Evolutionary conservation across 1,140 invertebrate genomes (phyloP), one percentile per base, ranked within the genome.

Genomic region (Wiebesia pumilae): DNA sequence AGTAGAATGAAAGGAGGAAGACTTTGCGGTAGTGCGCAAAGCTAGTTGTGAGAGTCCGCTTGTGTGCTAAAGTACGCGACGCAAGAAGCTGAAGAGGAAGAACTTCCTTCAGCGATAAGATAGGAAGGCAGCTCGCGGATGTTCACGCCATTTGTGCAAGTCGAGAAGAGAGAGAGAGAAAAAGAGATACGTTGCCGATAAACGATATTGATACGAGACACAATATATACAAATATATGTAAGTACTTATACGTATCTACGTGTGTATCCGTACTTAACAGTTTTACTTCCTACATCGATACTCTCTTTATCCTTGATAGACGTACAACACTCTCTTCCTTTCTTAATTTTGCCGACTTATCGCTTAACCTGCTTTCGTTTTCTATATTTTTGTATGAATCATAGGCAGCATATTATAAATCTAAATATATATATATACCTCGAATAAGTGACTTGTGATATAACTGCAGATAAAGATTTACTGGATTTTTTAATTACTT

Each of bases 121-220:
- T 89, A 90, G 88, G 85, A 89, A 89, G 85, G 79, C 86, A 87
- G 77, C 84, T 88, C 88, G 83, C 90, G 90, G 90, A 91, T 91
- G 90, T 91, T 90, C 88, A 89, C 91, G 89, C 90, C 91, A 91
- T 91, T 91, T 91, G 90, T 90, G 88, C 89, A 75, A 80, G 67
- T 73, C 30, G 40, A 47, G 14, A 47, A 47, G 43, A 47, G 43
- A 47, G 14, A 35, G n/a, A 84, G 87, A 86, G 85, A 89, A 88
- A 88, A 88, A 67, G 35, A 67, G 24, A 81, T 73, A 83, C 40
- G 90, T 89, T 83, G 78, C 71, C 89, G 90, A 91, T 89, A 89
- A 81, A 90, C 88, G 89, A 90, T 90, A 90, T 88, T 69, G 85
- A 87, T 83, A 78, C 21, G 33, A 58, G 21, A 4, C 85, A 83